Conservation (phyloP, 2,797 vertebrate genomes). For the Myoxocephalus aenaeus region DNA sequence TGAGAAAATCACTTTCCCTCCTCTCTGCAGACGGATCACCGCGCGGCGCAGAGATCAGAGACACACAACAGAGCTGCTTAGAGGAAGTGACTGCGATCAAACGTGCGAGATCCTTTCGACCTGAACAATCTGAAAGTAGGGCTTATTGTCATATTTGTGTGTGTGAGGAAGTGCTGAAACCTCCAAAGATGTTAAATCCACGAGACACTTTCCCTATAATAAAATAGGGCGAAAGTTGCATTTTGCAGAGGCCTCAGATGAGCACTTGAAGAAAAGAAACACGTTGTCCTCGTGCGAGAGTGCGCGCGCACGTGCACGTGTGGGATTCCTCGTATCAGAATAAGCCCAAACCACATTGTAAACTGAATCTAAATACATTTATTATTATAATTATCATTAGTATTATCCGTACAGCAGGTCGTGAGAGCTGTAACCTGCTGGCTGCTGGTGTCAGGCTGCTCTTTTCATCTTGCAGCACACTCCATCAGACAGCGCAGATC, state of each 20-base stretch:
- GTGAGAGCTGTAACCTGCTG: slow-evolving; percentile 50
- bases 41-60: not conserved
- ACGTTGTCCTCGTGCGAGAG: not conserved
- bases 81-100: not conserved
- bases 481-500: slow-evolving; percentile 78
- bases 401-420: slow-evolving; percentile 34
- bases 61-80: not conserved
- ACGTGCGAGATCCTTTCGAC: not conserved
- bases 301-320: not conserved
- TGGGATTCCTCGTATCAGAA: not conserved
- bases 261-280: not conserved
- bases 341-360: not conserved
- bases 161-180: not conserved
- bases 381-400: not conserved
- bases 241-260: slow-evolving; percentile 10
- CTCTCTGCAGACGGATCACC: slow-evolving; percentile 9
- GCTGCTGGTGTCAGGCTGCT: slow-evolving; percentile 74
- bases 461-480: slow-evolving; percentile 79
- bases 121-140: not conserved
- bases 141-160: not conserved
- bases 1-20: slow-evolving; percentile 57
- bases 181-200: not conserved
- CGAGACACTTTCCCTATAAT: not conserved
- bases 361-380: not conserved
- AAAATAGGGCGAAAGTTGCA: not conserved